Conservation (phyloP, 2,888 invertebrate genomes). For the Pristionchus maxplancki region DNA sequence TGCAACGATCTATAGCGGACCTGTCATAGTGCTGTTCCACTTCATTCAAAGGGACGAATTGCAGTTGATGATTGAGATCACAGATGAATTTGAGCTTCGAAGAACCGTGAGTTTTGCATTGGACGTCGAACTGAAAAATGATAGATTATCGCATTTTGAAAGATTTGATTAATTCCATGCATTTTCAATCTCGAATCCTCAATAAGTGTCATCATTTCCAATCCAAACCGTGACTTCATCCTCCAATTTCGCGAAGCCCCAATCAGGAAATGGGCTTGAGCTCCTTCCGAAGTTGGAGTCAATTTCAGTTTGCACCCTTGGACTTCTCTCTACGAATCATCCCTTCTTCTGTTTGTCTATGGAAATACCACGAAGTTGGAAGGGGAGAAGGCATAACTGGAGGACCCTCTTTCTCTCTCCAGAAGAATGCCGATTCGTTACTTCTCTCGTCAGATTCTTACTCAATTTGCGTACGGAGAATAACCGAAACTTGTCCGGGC, state of each 20-base stretch:
- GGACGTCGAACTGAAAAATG: conserved; percentile 24
- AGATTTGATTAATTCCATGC: not conserved
- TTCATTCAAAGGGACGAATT: conserved; percentile 60
- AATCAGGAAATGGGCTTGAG: not conserved
- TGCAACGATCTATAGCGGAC: conserved; percentile 35
- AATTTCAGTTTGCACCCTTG: not conserved
- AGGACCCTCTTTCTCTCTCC: not conserved
- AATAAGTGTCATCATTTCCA: not conserved
- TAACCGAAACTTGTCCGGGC: not conserved
- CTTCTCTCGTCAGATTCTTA: not conserved
- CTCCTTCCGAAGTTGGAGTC: not conserved
- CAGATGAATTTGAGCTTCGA: conserved; percentile 67
- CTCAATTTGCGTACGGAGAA: not conserved
- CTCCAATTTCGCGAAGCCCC: not conserved
- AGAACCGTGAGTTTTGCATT: not conserved
- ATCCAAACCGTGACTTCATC: not conserved
- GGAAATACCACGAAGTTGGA: not conserved
- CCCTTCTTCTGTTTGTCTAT: not conserved
- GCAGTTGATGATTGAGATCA: conserved; percentile 70
- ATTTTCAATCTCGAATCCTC: not conserved
- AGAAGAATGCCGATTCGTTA: not conserved
- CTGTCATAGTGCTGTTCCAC: conserved; percentile 63
- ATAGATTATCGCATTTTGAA: too few relatives aligned
- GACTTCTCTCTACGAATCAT: not conserved
- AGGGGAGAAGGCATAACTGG: not conserved